phyloP scores from a whole-genome alignment of 2,888 invertebrate species.

The Tetramorium bicarinatum region DNA sequence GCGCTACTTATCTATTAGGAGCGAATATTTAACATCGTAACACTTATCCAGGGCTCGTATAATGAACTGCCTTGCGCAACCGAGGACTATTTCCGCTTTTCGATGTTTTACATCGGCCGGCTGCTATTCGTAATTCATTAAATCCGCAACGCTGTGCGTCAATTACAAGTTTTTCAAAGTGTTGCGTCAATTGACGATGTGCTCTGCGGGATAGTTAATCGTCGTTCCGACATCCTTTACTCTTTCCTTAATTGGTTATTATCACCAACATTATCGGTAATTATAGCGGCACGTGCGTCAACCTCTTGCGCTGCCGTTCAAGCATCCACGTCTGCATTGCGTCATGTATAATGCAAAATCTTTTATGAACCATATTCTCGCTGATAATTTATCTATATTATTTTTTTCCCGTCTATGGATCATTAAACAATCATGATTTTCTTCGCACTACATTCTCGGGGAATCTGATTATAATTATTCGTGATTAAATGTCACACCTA shows the following conservation, averaged over 20 bases:
- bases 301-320: conserved; percentile 21
- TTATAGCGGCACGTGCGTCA: conserved; percentile 68
- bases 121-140: conserved; percentile 4
- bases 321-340: conserved; percentile 38
- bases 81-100: neutral
- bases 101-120: neutral
- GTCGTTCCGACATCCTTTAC: conserved; percentile 47
- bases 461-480: too few relatives aligned
- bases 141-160: neutral
- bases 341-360: conserved; percentile 39
- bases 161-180: neutral
- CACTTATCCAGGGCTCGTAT: neutral
- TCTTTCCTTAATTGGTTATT: conserved; percentile 72
- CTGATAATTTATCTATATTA: conserved; percentile 36
- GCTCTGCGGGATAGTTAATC: conserved; percentile 13
- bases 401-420: neutral
- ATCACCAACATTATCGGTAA: conserved; percentile 77
- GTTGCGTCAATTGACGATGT: neutral
- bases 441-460: neutral
- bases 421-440: conserved; percentile 40
- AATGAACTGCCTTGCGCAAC: conserved; percentile 5
- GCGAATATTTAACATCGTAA: neutral
- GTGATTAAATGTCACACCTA: conserved; percentile 47
- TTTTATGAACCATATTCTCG: neutral
- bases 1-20: neutral